Evolutionary conservation across 2,888 invertebrate species (phyloP).

Genomic region (Parapristionchus giblindavisi): DNA sequence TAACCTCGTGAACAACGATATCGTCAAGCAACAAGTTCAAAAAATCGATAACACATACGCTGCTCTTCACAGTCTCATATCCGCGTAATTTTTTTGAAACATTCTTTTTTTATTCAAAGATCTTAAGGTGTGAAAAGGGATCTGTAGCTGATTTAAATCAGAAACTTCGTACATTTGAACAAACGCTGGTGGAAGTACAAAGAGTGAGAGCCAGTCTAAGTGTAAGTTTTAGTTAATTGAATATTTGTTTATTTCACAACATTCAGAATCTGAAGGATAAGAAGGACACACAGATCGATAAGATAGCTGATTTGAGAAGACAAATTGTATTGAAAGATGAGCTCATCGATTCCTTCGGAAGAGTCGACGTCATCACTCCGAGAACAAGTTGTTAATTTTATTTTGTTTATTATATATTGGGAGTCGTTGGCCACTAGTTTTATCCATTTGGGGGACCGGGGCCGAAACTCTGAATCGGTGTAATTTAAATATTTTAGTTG

Average conservation of each 20-base stretch:
- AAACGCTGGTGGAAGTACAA: conserved; percentile 10
- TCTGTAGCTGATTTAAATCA: conserved; percentile 16
- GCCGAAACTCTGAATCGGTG: too few species aligned
- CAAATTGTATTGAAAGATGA: conserved; percentile 57
- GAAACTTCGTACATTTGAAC: conserved; percentile 22
- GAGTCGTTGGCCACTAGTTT: too few species aligned
- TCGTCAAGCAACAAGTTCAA: conserved; percentile 2
- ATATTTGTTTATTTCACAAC: neutral
- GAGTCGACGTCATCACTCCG: conserved; percentile 44
- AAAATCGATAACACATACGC: conserved; percentile 9
- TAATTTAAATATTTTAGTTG: too few species aligned
- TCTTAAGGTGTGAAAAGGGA: conserved; percentile 28
- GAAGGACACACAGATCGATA: conserved; percentile 29
- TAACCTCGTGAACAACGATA: neutral
- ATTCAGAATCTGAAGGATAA: conserved; percentile 18
- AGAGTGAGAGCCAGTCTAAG: neutral
- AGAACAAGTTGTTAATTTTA: too few species aligned
- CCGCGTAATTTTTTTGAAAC: conserved; percentile 3
- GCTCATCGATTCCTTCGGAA: conserved; percentile 53
- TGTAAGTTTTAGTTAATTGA: conserved; percentile 8
- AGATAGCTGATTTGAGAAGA: conserved; percentile 38
- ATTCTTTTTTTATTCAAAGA: neutral
- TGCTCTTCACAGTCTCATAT: conserved; percentile 10
- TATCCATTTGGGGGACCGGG: too few species aligned
- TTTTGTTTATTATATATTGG: too few species aligned